Conservation (phyloP, 2,797 vertebrate genomes). For the Coluber constrictor region DNA sequence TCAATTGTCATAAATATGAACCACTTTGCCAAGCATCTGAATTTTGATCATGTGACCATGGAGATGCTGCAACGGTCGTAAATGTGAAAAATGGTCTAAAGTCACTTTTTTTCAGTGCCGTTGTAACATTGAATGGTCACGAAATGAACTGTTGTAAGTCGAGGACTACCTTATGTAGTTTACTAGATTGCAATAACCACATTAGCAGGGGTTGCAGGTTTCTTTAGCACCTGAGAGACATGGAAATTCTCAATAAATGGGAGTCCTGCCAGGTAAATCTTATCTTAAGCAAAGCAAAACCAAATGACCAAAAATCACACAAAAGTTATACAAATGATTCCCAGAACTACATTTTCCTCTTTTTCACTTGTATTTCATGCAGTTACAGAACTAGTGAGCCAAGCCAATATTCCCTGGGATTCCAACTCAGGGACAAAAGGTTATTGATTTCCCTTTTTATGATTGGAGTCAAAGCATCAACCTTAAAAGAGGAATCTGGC, state of each 20-base stretch:
- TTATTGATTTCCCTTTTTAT: background rate
- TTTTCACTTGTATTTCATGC: background rate
- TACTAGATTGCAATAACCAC: background rate
- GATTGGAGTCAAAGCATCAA: background rate
- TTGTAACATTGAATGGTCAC: too few relatives aligned
- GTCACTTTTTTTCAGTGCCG: too few relatives aligned
- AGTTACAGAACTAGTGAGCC: background rate
- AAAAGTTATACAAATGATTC: background rate
- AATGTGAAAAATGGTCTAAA: too few relatives aligned
- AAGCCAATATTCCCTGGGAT: background rate
- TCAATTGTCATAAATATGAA: too few relatives aligned
- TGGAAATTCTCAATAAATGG: background rate
- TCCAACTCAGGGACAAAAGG: background rate
- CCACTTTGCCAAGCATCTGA: too few relatives aligned
- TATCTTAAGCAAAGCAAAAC: background rate
- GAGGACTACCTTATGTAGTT: background rate
- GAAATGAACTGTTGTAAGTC: too few relatives aligned
- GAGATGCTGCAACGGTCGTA: too few relatives aligned
- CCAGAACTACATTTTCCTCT: background rate
- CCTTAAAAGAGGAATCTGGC: background rate
- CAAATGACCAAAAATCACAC: background rate
- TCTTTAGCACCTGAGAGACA: background rate
- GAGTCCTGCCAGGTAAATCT: background rate
- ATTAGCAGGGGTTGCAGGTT: background rate
- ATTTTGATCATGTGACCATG: too few relatives aligned